A percentile compares a stretch with the other conserved stretches of the same genome.
Conservation (phyloP, 37 sponge, comb jelly and placozoan species). For the Bolinopsis microptera region DNA sequence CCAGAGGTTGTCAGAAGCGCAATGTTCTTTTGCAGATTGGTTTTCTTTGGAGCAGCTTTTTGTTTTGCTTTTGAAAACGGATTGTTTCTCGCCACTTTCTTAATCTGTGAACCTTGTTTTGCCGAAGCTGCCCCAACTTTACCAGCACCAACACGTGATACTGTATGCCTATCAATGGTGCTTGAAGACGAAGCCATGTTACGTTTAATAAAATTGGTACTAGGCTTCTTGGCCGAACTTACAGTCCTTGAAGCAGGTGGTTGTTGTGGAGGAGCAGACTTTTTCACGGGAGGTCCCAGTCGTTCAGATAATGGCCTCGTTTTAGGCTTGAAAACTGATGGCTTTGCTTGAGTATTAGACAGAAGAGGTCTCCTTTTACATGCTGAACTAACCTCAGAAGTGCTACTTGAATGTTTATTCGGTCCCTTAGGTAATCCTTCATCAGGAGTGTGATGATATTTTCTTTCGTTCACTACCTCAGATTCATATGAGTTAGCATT, state of each 20-base stretch:
- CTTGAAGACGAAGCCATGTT: background rate
- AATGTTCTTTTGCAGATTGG: slow-evolving; percentile 36
- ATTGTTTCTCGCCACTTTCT: background rate
- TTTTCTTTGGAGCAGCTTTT: background rate
- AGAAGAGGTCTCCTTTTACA: background rate
- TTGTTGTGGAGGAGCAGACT: background rate
- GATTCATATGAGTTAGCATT: background rate
- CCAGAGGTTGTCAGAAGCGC: background rate
- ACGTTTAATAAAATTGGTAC: background rate
- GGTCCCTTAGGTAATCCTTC: no score
- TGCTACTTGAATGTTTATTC: background rate
- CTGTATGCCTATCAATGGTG: background rate
- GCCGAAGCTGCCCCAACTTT: background rate
- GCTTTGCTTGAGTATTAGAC: background rate
- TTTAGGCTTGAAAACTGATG: background rate
- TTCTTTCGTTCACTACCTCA: background rate
- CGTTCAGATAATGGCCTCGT: background rate
- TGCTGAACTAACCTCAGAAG: background rate
- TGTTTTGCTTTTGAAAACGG: slow-evolving; percentile 59
- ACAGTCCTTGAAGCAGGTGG: background rate
- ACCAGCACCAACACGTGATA: background rate
- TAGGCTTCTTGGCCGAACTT: background rate
- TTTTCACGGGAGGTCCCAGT: background rate
- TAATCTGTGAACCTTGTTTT: background rate
- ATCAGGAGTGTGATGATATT: background rate